Base-by-base conservation (phyloP, 1,140 invertebrate genomes). In the Bombus waltoni region DNA sequence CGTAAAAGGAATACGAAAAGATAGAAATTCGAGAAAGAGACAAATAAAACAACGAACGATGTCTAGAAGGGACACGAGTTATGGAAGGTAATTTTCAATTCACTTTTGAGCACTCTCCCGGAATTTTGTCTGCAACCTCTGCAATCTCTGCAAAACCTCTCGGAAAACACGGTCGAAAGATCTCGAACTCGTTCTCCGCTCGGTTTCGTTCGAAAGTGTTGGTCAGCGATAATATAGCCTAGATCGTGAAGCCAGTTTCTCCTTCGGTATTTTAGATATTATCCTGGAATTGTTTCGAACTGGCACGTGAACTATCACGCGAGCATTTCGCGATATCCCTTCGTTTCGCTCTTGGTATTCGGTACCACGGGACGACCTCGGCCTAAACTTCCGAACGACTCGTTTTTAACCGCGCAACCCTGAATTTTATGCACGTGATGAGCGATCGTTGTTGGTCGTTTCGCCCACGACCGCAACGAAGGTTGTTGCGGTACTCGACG, bases 221-320 rank as follows among this genome's bases (percentile, higher is more conserved):
- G 40, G 18, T 74, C 40, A 22, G 4, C 4, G 35, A 32, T 25
- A 38, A 44, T 82, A 79, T 53, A 87, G 68, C 68, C 74, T 44
- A 87, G 35, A 88, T 89, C 73, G 74, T 42, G 47, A 11, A 40
- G 57, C 22, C 35, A 32, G 57, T 38, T 40, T 73, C 71, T 15
- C 62, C 71, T 68, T 65, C 42, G 83, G 74, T 89, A 89, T 86
- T 79, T 88, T 76, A 85, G 87, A 86, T 89, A 77, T 85, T 89
- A 88, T 89, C 87, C 83, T 85, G 44, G 66, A 88, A 86, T 88
- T 72, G 75, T 88, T 86, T 38, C 42, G 25, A 89, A 89, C 80
- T 89, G 66, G 84, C 84, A 88, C 87, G 42, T 88, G 88, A 90
- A 90, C 88, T 90, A 90, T 90, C 88, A 90, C 88, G 88, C 88